A percentile compares a stretch with the other conserved stretches of the same genome.
These are phyloP conservation scores for Cathartes aura DNA, from an alignment of 2,113 vertebrate genomes.

Conservation along the genomic window DNA sequence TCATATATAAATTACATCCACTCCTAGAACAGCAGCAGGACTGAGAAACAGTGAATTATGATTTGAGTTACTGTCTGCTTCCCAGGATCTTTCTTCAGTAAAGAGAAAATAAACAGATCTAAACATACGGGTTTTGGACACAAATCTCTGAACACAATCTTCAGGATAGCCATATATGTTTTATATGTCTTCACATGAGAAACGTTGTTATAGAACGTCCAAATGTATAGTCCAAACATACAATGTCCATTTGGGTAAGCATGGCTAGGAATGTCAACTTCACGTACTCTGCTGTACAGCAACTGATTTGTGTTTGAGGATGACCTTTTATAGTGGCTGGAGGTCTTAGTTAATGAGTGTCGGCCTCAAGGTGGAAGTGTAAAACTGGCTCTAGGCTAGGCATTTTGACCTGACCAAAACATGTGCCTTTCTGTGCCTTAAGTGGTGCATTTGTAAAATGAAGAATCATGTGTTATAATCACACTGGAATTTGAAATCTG, in stretches of 20 bases:
- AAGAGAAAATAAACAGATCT: background rate
- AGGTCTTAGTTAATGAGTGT: background rate
- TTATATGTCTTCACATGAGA: background rate
- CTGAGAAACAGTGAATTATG: background rate
- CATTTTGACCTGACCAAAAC: background rate
- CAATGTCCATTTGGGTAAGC: background rate
- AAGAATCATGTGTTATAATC: background rate
- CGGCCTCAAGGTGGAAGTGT: background rate
- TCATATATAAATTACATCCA: background rate
- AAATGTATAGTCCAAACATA: no score
- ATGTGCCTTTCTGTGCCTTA: background rate
- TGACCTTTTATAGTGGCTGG: background rate
- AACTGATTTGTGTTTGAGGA: background rate
- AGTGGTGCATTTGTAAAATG: background rate
- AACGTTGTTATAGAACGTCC: background rate
- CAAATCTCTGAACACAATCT: background rate
- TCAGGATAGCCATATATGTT: background rate
- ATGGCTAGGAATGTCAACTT: background rate
- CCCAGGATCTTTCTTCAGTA: background rate
- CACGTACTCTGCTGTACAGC: background rate
- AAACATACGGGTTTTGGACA: background rate
- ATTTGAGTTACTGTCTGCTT: background rate
- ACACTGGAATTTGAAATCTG: background rate
- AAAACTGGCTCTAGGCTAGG: background rate
- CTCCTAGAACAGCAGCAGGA: background rate